Conservation (phyloP, 1,140 invertebrate species). For the Procambarus virginalis region DNA sequence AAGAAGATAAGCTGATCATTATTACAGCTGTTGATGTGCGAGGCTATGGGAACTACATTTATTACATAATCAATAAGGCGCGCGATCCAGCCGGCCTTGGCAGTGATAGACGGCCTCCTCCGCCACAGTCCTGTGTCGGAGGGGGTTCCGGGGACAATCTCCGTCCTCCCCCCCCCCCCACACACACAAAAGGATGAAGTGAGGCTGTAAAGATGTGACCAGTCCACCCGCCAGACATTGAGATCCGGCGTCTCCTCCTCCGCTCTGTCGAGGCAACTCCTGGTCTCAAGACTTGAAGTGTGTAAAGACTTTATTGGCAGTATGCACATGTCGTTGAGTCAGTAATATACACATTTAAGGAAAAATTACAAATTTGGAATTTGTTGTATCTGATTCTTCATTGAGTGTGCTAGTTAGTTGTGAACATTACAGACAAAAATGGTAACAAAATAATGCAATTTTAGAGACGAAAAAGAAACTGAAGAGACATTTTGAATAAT, state of each 20-base stretch:
- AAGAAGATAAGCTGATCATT: not conserved
- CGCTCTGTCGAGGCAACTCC: not conserved
- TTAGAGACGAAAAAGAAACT: not conserved
- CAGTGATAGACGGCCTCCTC: slow-evolving; percentile 21
- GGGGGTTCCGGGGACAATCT: not conserved
- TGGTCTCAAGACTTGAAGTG: not conserved
- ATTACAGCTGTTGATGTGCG: not conserved
- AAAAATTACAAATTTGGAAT: no score
- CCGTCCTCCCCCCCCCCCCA: not conserved
- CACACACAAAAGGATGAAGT: not conserved
- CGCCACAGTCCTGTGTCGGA: not conserved
- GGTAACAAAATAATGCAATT: not conserved
- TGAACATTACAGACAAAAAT: not conserved
- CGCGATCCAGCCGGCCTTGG: not conserved
- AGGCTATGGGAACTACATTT: not conserved
- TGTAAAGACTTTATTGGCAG: no score
- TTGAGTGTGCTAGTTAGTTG: not conserved
- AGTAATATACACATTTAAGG: no score
- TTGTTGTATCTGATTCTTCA: no score
- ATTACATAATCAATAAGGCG: slow-evolving; percentile 32
- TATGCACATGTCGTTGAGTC: no score
- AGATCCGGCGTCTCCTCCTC: not conserved
- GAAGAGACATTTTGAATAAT: not conserved
- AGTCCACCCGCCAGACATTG: not conserved
- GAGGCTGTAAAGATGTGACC: not conserved